Base-by-base conservation (phyloP, 2,797 vertebrate genomes). In the Dermochelys coriacea region DNA sequence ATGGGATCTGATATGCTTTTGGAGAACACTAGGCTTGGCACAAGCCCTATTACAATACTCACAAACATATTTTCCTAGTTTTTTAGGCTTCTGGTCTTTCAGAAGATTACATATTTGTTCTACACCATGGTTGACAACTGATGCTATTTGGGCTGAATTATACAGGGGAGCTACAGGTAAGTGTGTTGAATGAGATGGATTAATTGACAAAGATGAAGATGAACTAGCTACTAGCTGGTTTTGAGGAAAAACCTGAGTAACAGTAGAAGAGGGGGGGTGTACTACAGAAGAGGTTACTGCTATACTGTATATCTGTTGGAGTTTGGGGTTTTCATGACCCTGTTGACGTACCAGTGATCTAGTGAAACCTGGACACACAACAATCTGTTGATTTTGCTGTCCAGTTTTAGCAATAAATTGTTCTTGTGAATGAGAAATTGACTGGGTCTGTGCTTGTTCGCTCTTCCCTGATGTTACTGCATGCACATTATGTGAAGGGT, bases 1-100 rank as follows among this genome's bases (percentile, higher is more conserved):
- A 97, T 99, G 99, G 86, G 99, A 99, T 91, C 99, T 98, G 96
- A 99, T 99, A 95, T 99, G 99, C 98, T 99, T 99, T 77, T 99
- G 98, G 92, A 99, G 99, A 95, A 99, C 99, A 25, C 99, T 99
- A 57, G 99, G 99, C 96, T 99, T 99, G 88, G 99, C 99, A 96
- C 99, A 99, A 11, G 99, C 99, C 95, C 99, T 98, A 82, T 96
- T 99, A 95, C 99, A 99, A 95, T 99, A 99, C 89, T 99, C 99
- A 94, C 99, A 99, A 75, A 99, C 99, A 0, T 99, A 99, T 83
- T 99, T 99, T 87, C 99, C 99, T 83, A 99, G 99, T 93, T 99
- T 99, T 98, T 99, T 99, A 61, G 98, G 98, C 97, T 99, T 99
- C 98, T 99, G 99, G 93, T 99, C 99, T 98, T 99, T 99, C 88